Evolutionary conservation across 2,113 vertebrate genomes (phyloP).

Genomic region (Genyomyrus donnyi): DNA sequence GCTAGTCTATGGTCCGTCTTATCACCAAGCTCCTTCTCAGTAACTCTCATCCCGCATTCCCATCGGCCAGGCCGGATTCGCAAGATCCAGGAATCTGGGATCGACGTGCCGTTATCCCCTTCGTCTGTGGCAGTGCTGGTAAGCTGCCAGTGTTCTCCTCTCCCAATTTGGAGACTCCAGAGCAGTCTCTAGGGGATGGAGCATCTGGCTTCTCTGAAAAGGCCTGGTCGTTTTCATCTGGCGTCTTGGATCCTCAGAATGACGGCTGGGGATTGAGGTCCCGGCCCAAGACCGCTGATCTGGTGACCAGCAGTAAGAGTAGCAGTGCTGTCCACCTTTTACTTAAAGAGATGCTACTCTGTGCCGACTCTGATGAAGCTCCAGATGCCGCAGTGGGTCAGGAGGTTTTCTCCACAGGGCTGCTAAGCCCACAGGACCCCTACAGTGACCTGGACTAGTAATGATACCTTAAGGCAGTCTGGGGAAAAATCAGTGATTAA

Average conservation of each 20-base stretch:
- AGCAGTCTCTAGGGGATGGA: background rate
- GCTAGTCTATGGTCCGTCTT: background rate
- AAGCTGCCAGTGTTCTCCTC: background rate
- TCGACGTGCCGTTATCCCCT: background rate
- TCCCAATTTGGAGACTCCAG: background rate
- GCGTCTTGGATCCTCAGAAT: background rate
- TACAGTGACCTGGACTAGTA: background rate
- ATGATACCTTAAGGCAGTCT: background rate
- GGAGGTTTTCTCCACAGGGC: background rate
- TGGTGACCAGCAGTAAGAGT: background rate
- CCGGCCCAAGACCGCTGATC: background rate
- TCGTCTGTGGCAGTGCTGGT: background rate
- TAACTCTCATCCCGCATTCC: background rate
- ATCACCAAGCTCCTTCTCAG: background rate
- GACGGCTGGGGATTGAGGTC: background rate
- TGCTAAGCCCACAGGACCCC: background rate
- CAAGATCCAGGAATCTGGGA: background rate
- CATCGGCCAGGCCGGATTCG: background rate
- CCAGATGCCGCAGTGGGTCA: background rate
- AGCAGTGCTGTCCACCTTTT: background rate
- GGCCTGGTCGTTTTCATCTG: background rate
- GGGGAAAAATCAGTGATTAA: background rate
- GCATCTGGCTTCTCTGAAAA: background rate
- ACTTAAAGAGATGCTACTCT: background rate
- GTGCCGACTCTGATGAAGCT: background rate